phyloP scores from a whole-genome alignment of 2,797 vertebrate genomes.

The Mionectes olivaceus region DNA sequence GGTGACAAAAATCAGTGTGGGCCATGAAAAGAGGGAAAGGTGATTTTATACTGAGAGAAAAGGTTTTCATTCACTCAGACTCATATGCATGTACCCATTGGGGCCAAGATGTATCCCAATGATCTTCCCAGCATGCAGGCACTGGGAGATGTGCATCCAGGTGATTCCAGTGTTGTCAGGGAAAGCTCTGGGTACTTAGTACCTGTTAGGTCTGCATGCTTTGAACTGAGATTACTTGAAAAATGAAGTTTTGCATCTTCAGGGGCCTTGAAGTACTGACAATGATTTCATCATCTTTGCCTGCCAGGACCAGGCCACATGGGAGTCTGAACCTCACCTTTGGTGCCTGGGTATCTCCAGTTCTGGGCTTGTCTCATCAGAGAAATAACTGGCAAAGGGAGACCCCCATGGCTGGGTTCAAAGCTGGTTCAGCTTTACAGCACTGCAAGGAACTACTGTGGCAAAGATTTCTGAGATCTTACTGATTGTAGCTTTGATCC shows the following conservation, averaged over 20 bases:
- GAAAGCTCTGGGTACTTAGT: background rate
- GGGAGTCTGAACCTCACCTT: background rate
- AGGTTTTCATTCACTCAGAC: background rate
- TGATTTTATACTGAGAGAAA: background rate
- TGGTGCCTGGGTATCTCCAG: background rate
- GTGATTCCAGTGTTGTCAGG: background rate
- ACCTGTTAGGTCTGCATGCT: background rate
- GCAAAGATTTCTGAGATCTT: background rate
- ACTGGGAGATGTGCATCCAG: background rate
- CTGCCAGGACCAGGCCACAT: background rate
- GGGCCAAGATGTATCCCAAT: background rate
- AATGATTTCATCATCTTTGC: background rate
- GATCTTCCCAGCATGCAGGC: background rate
- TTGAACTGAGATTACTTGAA: background rate
- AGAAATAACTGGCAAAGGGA: background rate
- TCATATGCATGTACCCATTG: rapidly evolving
- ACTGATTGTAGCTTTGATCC: background rate
- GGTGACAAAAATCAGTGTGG: background rate
- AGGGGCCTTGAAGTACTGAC: background rate
- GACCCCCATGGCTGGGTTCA: background rate
- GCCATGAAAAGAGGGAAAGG: background rate
- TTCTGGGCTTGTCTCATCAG: background rate
- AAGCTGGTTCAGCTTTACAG: background rate
- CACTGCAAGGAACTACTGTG: background rate
- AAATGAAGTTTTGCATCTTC: background rate